Conservation (phyloP, 1,140 invertebrate species). For the Bombus turneri region DNA sequence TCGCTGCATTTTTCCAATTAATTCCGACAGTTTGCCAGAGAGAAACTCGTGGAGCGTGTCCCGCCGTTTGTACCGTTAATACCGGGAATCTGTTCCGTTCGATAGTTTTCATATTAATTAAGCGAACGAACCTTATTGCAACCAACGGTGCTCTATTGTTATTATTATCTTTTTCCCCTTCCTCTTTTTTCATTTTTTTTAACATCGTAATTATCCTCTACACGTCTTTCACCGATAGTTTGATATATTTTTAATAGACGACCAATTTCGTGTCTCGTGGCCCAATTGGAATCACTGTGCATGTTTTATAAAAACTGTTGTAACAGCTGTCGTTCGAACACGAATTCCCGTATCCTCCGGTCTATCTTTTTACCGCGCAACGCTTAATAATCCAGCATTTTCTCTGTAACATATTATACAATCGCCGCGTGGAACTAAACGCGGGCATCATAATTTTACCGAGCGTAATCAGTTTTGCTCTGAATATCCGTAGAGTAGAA, state of each 20-base stretch:
- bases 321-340: background rate
- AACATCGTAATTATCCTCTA: background rate
- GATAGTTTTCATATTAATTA: slow-evolving; percentile 30
- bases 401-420: background rate
- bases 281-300: background rate
- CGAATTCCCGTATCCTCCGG: background rate
- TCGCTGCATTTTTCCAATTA: slow-evolving; percentile 68
- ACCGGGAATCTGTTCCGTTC: slow-evolving; percentile 29
- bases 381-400: background rate
- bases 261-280: background rate
- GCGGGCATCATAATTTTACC: slow-evolving; percentile 26
- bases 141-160: background rate
- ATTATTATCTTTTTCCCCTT: background rate
- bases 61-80: slow-evolving; percentile 51
- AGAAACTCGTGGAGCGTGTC: slow-evolving; percentile 38
- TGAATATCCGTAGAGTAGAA: slow-evolving; percentile 27
- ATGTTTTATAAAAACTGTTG: slow-evolving; percentile 8
- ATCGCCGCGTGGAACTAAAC: slow-evolving; percentile 25
- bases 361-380: background rate
- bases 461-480: slow-evolving; percentile 37
- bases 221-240: background rate
- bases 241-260: background rate
- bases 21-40: slow-evolving; percentile 42
- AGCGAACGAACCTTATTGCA: background rate
- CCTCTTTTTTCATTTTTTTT: background rate